phyloP scores from a whole-genome alignment of 2,888 invertebrate genomes.

The Trachelus stipa region DNA sequence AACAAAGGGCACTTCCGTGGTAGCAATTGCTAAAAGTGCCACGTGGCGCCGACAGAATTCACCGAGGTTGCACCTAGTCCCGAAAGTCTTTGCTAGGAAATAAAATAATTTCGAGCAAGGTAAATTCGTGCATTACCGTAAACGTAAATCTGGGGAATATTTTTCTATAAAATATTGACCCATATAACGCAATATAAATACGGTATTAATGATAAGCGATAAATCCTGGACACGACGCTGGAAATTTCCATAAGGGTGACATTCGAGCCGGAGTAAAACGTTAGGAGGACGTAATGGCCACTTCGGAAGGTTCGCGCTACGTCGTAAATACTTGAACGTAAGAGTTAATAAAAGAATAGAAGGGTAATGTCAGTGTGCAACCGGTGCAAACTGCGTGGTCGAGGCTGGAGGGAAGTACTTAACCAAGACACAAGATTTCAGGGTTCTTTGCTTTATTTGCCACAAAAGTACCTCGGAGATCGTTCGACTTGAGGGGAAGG shows the following conservation, averaged over 20 bases:
- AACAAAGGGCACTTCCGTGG: background rate
- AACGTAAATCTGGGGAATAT: background rate
- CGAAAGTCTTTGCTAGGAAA: too few relatives aligned
- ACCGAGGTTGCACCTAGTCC: background rate
- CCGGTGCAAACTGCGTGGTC: background rate
- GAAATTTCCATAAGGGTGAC: background rate
- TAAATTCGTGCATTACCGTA: conserved; percentile 7
- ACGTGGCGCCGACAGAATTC: background rate
- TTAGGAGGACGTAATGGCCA: background rate
- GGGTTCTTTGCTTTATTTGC: background rate
- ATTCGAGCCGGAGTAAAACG: background rate
- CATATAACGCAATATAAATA: background rate
- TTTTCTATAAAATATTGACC: background rate
- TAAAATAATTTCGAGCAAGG: background rate
- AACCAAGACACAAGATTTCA: background rate
- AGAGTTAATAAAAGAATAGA: background rate
- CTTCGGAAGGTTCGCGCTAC: background rate
- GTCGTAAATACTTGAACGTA: background rate
- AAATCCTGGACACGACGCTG: background rate
- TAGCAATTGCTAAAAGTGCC: background rate
- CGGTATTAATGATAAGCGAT: background rate
- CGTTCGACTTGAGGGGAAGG: background rate
- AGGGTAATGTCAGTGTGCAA: background rate
- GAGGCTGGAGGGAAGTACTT: background rate
- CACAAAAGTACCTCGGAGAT: background rate